Base-by-base conservation (phyloP, 2,888 invertebrate genomes). In the Amphipyra berbera region DNA sequence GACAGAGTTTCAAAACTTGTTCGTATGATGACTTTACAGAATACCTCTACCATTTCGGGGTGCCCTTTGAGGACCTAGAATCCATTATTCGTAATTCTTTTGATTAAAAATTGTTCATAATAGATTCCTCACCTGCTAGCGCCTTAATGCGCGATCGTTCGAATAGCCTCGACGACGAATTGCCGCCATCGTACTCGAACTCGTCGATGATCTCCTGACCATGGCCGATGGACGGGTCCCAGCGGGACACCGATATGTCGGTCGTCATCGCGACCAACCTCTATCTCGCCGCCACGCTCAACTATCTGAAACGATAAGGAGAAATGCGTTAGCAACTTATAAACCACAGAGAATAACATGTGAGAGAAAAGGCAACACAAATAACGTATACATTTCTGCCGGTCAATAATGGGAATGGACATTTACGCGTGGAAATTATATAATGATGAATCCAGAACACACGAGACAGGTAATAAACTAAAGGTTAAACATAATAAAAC, bases 71-170 rank as follows among this genome's bases (percentile, higher is more conserved):
- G 30, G 4, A 30, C 2, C 30, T 30, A 30, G 30, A 6, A 30
- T 30, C 6, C 30, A 30, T 30, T 1, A 21, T 21, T 3, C 2
- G 21, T 21, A 21, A 21, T 6, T 4, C 30, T 30, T 30, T 30
- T 6, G 6, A 30, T 7, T 30, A 30, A 30, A 30, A 21, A 21
- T 21, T 21, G 21, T 21, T 21, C 21, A 3, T 21, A 1, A 21
- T 21, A 21, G 13, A n/a, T 13, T 52, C 2, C 94, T 93, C 83
- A 99, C 99, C 99, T 89, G 99, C 99, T 88, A 99, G 96, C 80
- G 99, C 99, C 96, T 99, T 99, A 89, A 99, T 99, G 90, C 99
- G 97, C 87, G 99, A 99, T 94, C 99, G 97, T 96, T 99, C 99
- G 96, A 99, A 99, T 78, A 99, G 97, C 90, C 99, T 97, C 85